phyloP scores from a whole-genome alignment of 2,797 vertebrate genomes.

The Amphiprion clarkii region DNA sequence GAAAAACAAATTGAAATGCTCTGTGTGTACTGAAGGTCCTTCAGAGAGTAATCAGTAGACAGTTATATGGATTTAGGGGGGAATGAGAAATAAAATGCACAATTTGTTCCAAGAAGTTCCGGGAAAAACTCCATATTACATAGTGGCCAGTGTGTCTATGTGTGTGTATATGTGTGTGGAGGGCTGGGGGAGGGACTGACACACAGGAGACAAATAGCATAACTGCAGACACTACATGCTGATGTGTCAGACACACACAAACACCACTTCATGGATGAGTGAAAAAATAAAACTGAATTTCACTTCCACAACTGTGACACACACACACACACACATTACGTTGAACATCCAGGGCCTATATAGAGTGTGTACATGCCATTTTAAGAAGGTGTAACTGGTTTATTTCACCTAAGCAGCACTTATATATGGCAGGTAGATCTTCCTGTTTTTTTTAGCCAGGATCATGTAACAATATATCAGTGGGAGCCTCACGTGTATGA shows the following conservation, averaged over 20 bases:
- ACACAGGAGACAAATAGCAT: slow-evolving; percentile 45
- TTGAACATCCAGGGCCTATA: background rate
- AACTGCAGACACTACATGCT: slow-evolving; percentile 58
- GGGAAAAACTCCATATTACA: slow-evolving; percentile 83
- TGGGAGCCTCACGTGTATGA: slow-evolving; percentile 27
- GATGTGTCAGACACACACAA: slow-evolving; percentile 76
- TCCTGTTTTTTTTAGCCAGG: background rate
- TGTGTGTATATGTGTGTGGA: slow-evolving; percentile 17
- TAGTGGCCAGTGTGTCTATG: slow-evolving; percentile 55
- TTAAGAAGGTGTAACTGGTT: slow-evolving; percentile 2
- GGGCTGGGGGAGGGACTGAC: no score
- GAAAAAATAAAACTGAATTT: slow-evolving; percentile 41
- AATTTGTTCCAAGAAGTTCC: slow-evolving; percentile 80
- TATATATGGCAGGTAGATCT: slow-evolving; percentile 1
- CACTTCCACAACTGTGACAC: slow-evolving; percentile 12
- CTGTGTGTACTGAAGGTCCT: slow-evolving; percentile 7
- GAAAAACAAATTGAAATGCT: slow-evolving; percentile 25
- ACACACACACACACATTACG: slow-evolving; percentile 4
- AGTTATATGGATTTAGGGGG: slow-evolving; percentile 59
- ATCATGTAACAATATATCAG: slow-evolving; percentile 37
- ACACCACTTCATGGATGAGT: slow-evolving; percentile 54
- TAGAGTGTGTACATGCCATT: background rate
- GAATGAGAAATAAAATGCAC: slow-evolving; percentile 73
- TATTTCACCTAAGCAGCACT: slow-evolving; percentile 7
- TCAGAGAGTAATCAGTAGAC: slow-evolving; percentile 59